phyloP scores from a whole-genome alignment of 2,113 vertebrate genomes.

The Rhadina sibilatrix region DNA sequence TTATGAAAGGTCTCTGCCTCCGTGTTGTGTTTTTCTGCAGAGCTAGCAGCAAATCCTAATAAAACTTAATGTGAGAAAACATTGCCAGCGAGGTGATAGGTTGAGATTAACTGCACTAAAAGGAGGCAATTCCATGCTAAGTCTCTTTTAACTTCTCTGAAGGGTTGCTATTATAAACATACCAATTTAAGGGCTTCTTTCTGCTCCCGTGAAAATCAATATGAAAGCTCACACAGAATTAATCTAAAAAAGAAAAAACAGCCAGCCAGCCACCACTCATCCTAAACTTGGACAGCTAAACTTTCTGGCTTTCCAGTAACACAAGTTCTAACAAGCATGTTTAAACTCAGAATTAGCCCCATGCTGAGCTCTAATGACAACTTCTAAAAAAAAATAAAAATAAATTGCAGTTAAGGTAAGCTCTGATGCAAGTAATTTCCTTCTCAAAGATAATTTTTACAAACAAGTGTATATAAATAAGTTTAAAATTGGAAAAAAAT shows the following conservation, averaged over 20 bases:
- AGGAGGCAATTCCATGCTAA: not conserved
- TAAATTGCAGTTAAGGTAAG: not conserved
- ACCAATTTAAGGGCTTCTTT: not conserved
- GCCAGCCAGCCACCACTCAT: not conserved
- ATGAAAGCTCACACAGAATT: not conserved
- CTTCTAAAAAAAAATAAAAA: not conserved
- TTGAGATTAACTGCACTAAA: slow-evolving; percentile 13
- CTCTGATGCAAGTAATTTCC: not conserved
- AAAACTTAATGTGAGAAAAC: slow-evolving; percentile 42
- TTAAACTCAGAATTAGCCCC: not conserved
- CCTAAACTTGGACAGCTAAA: not conserved
- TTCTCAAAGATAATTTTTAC: not conserved
- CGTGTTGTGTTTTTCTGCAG: slow-evolving; percentile 46
- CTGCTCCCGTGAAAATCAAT: not conserved
- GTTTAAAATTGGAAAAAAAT: not conserved
- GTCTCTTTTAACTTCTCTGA: not conserved
- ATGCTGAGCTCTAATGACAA: not conserved
- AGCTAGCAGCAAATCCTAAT: slow-evolving; percentile 64
- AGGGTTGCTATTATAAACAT: not conserved
- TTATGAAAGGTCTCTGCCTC: slow-evolving; percentile 1
- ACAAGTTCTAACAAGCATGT: not conserved
- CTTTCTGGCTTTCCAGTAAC: not conserved
- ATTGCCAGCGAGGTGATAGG: slow-evolving; percentile 26
- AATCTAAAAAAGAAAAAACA: not conserved
- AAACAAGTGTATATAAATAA: not conserved